Evolutionary conservation across 92 coral and sea anemone species (phyloP).

Genomic region (Scolanthus callimorphus): DNA sequence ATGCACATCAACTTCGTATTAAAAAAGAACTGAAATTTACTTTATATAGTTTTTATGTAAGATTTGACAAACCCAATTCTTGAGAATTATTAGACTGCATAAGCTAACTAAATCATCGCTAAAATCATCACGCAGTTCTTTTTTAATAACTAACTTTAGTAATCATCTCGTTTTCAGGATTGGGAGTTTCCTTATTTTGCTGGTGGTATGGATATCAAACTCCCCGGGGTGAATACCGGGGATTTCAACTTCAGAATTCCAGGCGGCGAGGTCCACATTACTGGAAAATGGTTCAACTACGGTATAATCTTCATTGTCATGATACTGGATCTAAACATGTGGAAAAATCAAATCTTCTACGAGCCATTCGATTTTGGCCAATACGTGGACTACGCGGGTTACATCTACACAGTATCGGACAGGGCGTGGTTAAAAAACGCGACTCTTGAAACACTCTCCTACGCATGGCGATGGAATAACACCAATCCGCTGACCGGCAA

Average conservation of each 20-base stretch:
- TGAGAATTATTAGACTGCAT: no score
- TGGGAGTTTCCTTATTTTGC: conserved; percentile 88
- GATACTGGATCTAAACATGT: conserved; percentile 90
- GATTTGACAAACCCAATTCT: no score
- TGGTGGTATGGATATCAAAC: conserved; percentile 72
- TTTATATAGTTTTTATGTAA: no score
- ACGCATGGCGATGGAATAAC: conserved; percentile 76
- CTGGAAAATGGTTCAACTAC: conserved; percentile 91
- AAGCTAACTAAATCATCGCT: no score
- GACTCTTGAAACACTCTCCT: conserved; percentile 50
- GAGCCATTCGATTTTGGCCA: conserved; percentile 74
- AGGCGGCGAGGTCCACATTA: conserved; percentile 76
- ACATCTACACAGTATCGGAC: conserved; percentile 60
- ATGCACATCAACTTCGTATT: no score
- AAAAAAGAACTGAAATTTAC: no score
- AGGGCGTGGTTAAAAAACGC: conserved; percentile 71
- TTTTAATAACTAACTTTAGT: no score
- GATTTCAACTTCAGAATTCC: conserved; percentile 60
- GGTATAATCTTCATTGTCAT: conserved; percentile 86
- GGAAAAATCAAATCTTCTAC: conserved; percentile 90
- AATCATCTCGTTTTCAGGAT: no score
- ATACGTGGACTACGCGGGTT: conserved; percentile 55
- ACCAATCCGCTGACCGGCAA: conserved; percentile 57
- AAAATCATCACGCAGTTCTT: no score
- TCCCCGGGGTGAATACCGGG: conserved; percentile 76